Evolutionary conservation across 2,113 vertebrate genomes (phyloP), one percentile per base, ranked within the genome.

Genomic region (Beaufortia kweichowensis): DNA sequence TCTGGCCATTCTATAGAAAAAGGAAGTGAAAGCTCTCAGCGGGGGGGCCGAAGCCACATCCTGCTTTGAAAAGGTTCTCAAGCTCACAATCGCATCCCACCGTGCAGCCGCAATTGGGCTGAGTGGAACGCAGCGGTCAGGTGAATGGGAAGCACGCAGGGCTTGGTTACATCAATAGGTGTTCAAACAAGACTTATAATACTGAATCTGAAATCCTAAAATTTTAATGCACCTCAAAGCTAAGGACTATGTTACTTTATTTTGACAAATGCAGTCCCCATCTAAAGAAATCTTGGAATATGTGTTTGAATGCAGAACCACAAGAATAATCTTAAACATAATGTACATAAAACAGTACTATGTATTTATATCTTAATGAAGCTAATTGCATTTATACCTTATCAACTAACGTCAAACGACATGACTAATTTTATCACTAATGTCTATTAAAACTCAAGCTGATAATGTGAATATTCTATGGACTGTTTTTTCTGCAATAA

Each of bases 31-130:
- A 46, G 75, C 77, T 56, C 77, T 76, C 56, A 73, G 68, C 60
- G 69, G 65, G 61, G 28, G 3, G 28, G 84, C 73, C 55, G 69
- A 81, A 57, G 72, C 72, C 75, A 77, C 39, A 53, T 77, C 53
- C 69, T 68, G 31, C 55, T 31, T 17, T 12, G 65, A 77, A 64
- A 70, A 62, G 56, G 14, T 60, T 46, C 60, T 43, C 57, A 81
- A 64, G 69, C 53, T 65, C 46, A 70, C 46, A 79, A 68, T 79
- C 68, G 46, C 46, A 63, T 79, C 74, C 56, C 66, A 59, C 48
- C 39, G 75, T 64, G 39, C 39, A 68, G 53, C 48, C 56, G 55
- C 56, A 83, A 77, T 80, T 53, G 72, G 60, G 26, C 24, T 73
- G 46, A 79, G 28, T 23, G 70, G 60, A 74, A 65, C 24, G 15